phyloP scores from a whole-genome alignment of 2,797 vertebrate species.

The Yasuhikotakia modesta region DNA sequence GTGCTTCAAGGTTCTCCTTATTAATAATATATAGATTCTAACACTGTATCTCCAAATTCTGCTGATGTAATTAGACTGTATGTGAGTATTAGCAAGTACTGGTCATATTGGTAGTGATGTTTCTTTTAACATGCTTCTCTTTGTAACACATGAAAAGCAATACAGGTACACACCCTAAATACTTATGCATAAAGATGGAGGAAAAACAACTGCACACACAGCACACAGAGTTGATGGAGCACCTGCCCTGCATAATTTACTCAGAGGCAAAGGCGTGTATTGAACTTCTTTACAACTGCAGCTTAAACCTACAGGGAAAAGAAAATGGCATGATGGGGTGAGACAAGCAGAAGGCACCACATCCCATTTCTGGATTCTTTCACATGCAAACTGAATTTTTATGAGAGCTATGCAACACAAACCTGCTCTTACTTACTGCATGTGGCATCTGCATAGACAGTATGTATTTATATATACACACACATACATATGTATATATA shows the following conservation, averaged over 20 bases:
- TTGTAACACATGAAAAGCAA: slow-evolving; percentile 13
- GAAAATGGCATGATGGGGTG: neutral
- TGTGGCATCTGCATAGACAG: neutral
- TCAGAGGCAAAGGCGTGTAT: slow-evolving; percentile 30
- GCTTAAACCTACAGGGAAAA: slow-evolving; percentile 22
- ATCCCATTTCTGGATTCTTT: neutral
- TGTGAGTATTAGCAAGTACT: neutral
- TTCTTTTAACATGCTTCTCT: neutral
- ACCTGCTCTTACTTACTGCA: neutral
- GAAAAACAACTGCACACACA: slow-evolving; percentile 24
- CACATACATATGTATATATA: neutral
- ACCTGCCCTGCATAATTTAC: slow-evolving; percentile 44
- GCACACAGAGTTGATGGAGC: neutral
- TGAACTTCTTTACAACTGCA: slow-evolving; percentile 48
- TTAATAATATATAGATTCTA: slow-evolving; percentile 26
- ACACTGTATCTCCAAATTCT: neutral
- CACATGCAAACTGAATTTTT: neutral
- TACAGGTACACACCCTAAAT: neutral
- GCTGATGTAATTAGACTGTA: neutral
- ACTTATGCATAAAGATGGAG: neutral
- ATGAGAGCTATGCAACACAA: neutral
- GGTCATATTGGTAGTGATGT: neutral
- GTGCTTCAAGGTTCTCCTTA: slow-evolving; percentile 11
- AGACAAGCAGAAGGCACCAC: neutral
- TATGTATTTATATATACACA: too few relatives aligned